Percentiles rank a stretch among this genome's conserved stretches.
Conservation (phyloP, 2,113 vertebrate species). For the Tychaedon coryphoeus region DNA sequence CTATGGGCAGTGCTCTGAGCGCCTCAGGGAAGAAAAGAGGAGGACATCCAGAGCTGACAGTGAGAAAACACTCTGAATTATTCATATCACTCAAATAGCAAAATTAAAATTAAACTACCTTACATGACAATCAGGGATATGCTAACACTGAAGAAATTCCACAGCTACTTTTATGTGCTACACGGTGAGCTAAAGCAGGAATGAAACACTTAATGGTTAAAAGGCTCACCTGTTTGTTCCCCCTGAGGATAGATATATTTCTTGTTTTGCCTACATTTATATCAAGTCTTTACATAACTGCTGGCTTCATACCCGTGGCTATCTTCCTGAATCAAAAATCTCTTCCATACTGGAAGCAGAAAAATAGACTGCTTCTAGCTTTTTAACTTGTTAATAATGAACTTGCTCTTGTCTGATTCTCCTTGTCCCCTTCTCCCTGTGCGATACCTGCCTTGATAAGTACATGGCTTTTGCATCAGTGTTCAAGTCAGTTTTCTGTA, state of each 20-base stretch:
- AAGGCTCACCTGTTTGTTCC: background rate
- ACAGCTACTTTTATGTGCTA: background rate
- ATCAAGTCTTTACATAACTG: slow-evolving; percentile 8
- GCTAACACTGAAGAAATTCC: slow-evolving; percentile 15
- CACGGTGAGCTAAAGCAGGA: background rate
- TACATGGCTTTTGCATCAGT: slow-evolving; percentile 37
- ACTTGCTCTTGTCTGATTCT: background rate
- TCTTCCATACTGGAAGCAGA: background rate
- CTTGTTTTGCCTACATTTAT: background rate
- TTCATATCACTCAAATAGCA: slow-evolving; percentile 47
- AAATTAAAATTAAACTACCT: slow-evolving; percentile 61
- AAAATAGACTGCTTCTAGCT: background rate
- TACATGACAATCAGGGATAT: slow-evolving; percentile 9
- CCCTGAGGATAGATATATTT: background rate
- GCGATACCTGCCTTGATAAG: background rate
- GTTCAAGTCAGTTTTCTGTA: slow-evolving; percentile 25
- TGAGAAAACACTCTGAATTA: slow-evolving; percentile 60
- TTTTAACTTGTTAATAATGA: slow-evolving; percentile 28
- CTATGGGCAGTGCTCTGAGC: background rate
- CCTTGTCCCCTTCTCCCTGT: slow-evolving; percentile 32
- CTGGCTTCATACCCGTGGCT: background rate
- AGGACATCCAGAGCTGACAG: background rate
- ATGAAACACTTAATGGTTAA: background rate
- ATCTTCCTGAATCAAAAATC: background rate
- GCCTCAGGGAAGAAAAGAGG: background rate